These are phyloP conservation scores for Arctocebus calabarensis DNA, from an alignment of 2,797 vertebrate genomes.

Conservation along the genomic window DNA sequence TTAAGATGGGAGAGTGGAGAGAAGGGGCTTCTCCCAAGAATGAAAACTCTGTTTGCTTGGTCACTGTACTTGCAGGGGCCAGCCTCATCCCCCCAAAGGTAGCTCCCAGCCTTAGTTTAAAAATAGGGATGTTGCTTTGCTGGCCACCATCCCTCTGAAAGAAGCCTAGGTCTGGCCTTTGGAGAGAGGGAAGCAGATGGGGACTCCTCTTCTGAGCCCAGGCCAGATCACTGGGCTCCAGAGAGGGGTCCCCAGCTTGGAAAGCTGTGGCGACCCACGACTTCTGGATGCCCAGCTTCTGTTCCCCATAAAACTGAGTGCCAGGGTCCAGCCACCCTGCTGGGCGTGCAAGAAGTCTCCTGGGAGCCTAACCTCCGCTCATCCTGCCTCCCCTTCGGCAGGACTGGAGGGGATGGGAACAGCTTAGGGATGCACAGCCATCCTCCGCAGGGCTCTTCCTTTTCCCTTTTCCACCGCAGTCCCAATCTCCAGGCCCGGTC, in stretches of 20 bases:
- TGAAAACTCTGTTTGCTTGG: background rate
- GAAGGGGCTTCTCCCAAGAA: background rate
- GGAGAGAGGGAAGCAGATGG: background rate
- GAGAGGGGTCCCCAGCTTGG: background rate
- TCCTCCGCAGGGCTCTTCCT: background rate
- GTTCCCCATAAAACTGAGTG: background rate
- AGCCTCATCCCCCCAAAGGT: background rate
- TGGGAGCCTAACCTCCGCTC: background rate
- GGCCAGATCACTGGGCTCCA: background rate
- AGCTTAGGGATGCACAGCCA: background rate
- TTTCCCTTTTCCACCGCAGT: background rate
- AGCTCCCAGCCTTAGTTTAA: background rate
- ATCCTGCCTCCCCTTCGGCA: background rate
- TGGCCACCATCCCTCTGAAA: background rate
- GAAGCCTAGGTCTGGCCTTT: background rate
- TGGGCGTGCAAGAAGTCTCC: background rate
- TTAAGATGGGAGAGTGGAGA: background rate
- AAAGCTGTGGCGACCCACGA: background rate
- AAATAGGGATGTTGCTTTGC: background rate
- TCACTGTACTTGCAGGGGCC: background rate
- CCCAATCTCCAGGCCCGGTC: background rate
- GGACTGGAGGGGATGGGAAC: background rate
- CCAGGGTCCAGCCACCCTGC: background rate
- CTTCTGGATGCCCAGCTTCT: background rate
- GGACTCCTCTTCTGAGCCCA: background rate